phyloP scores from a whole-genome alignment of 2,888 invertebrate species.

The Xanthostigma xanthostigma region DNA sequence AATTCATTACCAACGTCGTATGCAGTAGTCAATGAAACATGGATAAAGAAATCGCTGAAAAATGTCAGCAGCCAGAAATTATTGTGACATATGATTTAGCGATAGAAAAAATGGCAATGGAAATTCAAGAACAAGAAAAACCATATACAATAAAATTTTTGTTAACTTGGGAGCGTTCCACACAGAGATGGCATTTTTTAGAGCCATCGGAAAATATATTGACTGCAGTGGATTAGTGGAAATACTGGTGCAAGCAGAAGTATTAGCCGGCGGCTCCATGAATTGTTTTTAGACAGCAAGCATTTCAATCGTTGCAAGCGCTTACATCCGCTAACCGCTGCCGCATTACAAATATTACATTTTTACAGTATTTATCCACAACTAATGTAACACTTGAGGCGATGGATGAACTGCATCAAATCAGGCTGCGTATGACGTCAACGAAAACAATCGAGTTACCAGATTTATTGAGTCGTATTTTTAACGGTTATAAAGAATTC shows the following conservation, averaged over 20 bases:
- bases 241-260: constrained; percentile 19
- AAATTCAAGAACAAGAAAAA: constrained; percentile 16
- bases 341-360: constrained; percentile 18
- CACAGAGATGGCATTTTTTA: constrained; percentile 19
- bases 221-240: constrained; percentile 19
- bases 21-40: constrained; percentile 16
- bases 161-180: constrained; percentile 19
- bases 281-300: constrained; percentile 21
- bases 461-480: constrained; percentile 12
- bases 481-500: constrained; percentile 13
- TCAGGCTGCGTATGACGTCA: constrained; percentile 6
- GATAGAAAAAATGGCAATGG: constrained; percentile 13
- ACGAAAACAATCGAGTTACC: constrained; percentile 14
- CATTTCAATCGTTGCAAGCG: constrained; percentile 23
- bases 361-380: constrained; percentile 15
- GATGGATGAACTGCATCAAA: constrained; percentile 13
- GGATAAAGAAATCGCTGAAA: constrained; percentile 14
- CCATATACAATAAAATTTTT: constrained; percentile 18
- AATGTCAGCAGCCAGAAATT: constrained; percentile 16
- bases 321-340: constrained; percentile 18
- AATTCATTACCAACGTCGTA: constrained; percentile 17
- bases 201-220: constrained; percentile 21
- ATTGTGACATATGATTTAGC: constrained; percentile 21
- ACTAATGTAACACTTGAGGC: constrained; percentile 7
- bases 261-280: constrained; percentile 19